These are phyloP conservation scores for Cremastinae sp. DNA, from an alignment of 2,888 invertebrate species.

Conservation along the genomic window DNA sequence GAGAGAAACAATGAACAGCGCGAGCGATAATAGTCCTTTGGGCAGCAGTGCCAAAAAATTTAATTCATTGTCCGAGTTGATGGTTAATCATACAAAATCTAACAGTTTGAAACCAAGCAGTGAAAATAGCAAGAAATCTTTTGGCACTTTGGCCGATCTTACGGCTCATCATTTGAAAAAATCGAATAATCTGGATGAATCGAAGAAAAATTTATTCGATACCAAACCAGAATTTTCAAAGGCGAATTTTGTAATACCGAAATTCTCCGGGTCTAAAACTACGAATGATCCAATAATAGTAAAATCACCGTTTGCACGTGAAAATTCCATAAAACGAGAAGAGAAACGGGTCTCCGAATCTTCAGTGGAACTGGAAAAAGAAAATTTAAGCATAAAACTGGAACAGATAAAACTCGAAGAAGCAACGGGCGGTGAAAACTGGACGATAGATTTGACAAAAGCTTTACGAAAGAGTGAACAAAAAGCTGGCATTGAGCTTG, in stretches of 20 bases:
- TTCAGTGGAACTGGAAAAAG: constrained; percentile 30
- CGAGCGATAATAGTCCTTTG: neutral
- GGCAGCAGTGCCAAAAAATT: constrained; percentile 15
- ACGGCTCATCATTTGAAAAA: constrained; percentile 74
- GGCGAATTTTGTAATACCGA: constrained; percentile 68
- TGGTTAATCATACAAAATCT: constrained; percentile 44
- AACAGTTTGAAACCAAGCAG: constrained; percentile 9
- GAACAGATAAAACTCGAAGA: constrained; percentile 4
- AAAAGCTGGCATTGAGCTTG: constrained; percentile 10
- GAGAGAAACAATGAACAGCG: constrained; percentile 10
- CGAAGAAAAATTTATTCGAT: constrained; percentile 5
- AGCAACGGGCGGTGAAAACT: constrained; percentile 64
- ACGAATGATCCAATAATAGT: neutral
- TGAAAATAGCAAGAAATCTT: constrained; percentile 59
- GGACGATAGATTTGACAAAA: constrained; percentile 79
- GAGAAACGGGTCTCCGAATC: too few species aligned
- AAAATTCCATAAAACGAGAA: too few species aligned
- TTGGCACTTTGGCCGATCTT: constrained; percentile 72
- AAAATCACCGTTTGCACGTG: neutral
- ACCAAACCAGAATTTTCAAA: constrained; percentile 35
- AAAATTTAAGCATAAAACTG: constrained; percentile 26
- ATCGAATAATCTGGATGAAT: constrained; percentile 54
- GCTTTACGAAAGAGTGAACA: constrained; percentile 68
- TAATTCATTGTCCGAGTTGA: constrained; percentile 40
- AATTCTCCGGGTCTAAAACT: constrained; percentile 55